These are phyloP conservation scores for Tenthredo mesomela DNA, from an alignment of 2,888 invertebrate genomes.

Conservation along the genomic window DNA sequence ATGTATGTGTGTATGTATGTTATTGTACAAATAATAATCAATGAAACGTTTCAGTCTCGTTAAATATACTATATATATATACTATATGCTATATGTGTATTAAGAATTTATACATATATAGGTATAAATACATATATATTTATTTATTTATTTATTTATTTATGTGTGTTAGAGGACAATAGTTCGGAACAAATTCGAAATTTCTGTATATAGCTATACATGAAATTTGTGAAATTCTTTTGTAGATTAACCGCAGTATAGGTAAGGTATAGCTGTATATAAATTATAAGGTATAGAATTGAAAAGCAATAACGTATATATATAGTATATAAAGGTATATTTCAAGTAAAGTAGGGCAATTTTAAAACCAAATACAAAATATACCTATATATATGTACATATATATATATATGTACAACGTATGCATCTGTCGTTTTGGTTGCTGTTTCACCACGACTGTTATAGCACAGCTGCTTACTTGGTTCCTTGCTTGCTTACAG, in stretches of 20 bases:
- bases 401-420: neutral
- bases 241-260: neutral
- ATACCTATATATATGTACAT: neutral
- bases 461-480: neutral
- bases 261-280: too few species aligned
- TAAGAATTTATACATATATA: too few species aligned
- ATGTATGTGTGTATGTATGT: neutral
- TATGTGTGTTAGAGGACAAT: neutral
- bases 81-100: too few species aligned
- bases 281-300: neutral
- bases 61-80: too few species aligned
- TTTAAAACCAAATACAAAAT: neutral
- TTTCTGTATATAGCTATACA: neutral
- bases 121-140: too few species aligned
- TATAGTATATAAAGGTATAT: neutral
- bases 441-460: neutral
- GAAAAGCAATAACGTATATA: neutral
- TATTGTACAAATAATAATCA: neutral
- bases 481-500: neutral
- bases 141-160: too few species aligned
- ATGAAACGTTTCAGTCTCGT: too few species aligned
- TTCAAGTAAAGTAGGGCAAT: neutral
- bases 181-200: neutral
- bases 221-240: neutral
- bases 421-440: constrained; percentile 3